Percentiles rank a stretch among this genome's conserved stretches.
Evolutionary conservation across 2,113 vertebrate genomes (phyloP).

Genomic region (Ellobius talpinus): DNA sequence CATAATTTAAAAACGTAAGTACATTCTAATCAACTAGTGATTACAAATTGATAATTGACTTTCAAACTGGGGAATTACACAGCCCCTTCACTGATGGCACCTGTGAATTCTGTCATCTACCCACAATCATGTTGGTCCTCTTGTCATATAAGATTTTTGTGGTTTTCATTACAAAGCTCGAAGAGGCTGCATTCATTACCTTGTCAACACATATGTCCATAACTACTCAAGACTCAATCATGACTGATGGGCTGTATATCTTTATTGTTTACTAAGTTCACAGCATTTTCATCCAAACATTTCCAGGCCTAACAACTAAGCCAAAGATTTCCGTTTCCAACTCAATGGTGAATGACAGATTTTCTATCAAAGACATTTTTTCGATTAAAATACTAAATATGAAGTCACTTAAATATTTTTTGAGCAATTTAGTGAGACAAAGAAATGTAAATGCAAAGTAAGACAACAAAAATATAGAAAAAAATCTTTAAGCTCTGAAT

Average conservation of each 20-base stretch:
- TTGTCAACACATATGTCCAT: neutral
- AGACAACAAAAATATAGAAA: slow-evolving; percentile 9
- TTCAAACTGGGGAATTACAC: neutral
- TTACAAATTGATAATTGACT: neutral
- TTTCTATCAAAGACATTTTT: slow-evolving; percentile 54
- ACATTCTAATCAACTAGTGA: neutral
- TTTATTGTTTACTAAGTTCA: slow-evolving; percentile 49
- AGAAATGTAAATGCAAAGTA: slow-evolving; percentile 37
- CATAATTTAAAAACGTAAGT: neutral
- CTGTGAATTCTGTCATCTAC: slow-evolving; percentile 19
- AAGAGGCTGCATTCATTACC: neutral
- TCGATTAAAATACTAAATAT: neutral
- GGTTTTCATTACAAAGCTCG: neutral
- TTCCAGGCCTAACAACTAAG: slow-evolving; percentile 38
- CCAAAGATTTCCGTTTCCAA: slow-evolving; percentile 57
- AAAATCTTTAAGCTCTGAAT: slow-evolving; percentile 4
- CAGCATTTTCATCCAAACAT: neutral
- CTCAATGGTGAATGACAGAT: slow-evolving; percentile 56
- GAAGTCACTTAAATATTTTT: slow-evolving; percentile 15
- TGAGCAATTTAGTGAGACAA: slow-evolving; percentile 9
- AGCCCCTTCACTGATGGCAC: neutral
- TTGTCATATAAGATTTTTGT: neutral
- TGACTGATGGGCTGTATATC: neutral
- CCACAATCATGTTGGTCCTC: neutral
- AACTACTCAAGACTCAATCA: neutral